These are phyloP conservation scores for Trematocara zebra DNA, from an alignment of 2,113 vertebrate species.

Conservation along the genomic window DNA sequence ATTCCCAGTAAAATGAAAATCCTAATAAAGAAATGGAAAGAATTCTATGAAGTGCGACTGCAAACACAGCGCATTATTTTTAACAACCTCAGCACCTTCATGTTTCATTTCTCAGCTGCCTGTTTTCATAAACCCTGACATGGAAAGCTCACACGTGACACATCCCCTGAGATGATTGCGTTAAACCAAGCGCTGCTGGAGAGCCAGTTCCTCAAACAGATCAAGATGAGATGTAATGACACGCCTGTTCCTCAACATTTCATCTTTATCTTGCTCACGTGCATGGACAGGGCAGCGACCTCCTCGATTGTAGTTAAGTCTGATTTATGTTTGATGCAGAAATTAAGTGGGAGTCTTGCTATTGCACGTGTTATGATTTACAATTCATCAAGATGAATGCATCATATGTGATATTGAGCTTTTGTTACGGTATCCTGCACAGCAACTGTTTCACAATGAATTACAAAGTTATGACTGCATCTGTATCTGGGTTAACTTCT, in stretches of 20 bases:
- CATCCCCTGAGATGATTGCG: not conserved
- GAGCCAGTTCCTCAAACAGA: not conserved
- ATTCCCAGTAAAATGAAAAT: constrained; percentile 16
- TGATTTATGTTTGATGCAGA: not conserved
- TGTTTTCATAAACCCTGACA: not conserved
- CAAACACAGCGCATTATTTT: constrained; percentile 21
- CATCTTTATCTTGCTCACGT: not conserved
- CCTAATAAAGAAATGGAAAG: constrained; percentile 47
- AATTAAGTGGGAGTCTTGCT: not conserved
- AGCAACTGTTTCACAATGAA: not conserved
- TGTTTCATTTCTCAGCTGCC: constrained; percentile 15
- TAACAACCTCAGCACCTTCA: constrained; percentile 30
- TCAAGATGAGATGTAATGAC: not conserved
- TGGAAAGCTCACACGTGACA: not conserved
- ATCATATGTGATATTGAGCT: not conserved
- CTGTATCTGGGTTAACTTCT: not conserved
- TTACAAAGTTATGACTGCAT: not conserved
- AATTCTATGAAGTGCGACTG: constrained; percentile 26
- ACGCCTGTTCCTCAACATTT: not conserved
- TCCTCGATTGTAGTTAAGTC: not conserved
- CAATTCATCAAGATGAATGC: not conserved
- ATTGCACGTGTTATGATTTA: not conserved
- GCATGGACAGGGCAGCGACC: not conserved
- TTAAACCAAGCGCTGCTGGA: not conserved
- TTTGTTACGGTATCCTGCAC: not conserved